Evolutionary conservation across 1,140 invertebrate genomes (phyloP).

Genomic region (Coenobita brevimanus): DNA sequence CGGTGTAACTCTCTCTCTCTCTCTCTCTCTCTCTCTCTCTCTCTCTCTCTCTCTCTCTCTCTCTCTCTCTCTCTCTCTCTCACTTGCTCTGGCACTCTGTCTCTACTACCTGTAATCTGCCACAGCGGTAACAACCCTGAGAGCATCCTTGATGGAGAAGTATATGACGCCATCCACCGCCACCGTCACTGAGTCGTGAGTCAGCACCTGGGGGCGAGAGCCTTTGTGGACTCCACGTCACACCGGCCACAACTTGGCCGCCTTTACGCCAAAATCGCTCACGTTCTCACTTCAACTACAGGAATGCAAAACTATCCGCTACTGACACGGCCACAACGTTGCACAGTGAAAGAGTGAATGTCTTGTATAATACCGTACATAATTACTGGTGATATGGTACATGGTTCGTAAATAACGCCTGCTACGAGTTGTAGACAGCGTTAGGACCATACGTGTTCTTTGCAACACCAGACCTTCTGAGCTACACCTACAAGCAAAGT

Average conservation of each 20-base stretch:
- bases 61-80: slow-evolving; percentile 30
- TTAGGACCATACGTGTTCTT: no score
- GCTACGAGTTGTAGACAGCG: no score
- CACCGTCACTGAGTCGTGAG: slow-evolving; percentile 71
- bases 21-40: slow-evolving; percentile 10
- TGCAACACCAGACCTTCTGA: no score
- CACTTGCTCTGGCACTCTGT: slow-evolving; percentile 25
- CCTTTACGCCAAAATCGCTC: not conserved
- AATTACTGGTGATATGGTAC: no score
- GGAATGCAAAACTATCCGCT: no score
- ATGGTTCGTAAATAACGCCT: no score
- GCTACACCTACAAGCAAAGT: no score
- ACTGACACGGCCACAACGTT: no score
- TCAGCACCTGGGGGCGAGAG: slow-evolving; percentile 66
- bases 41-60: slow-evolving; percentile 30
- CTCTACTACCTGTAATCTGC: slow-evolving; percentile 76
- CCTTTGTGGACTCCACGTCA: not conserved
- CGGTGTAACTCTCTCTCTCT: slow-evolving; percentile 2
- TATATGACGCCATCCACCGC: slow-evolving; percentile 77
- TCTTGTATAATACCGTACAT: no score
- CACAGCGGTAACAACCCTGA: slow-evolving; percentile 78
- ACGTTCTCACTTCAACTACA: not conserved
- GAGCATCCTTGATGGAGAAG: slow-evolving; percentile 76
- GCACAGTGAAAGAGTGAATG: no score
- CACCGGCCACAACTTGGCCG: not conserved